phyloP scores from a whole-genome alignment of 2,113 vertebrate genomes.

The Chrysemys picta region DNA sequence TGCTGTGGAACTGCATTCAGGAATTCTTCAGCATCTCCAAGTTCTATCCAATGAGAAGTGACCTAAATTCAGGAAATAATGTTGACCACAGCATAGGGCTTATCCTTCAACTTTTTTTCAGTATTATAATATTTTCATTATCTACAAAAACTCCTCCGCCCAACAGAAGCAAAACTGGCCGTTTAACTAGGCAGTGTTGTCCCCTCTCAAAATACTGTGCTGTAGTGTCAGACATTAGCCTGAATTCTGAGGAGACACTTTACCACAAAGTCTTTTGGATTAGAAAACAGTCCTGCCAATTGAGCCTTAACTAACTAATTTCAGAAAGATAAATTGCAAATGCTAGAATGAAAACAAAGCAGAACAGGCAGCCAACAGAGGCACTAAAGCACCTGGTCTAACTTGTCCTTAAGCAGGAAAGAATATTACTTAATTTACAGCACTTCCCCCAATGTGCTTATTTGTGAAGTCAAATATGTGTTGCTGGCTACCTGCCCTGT shows the following conservation, averaged over 20 bases:
- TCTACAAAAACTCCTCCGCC: background rate
- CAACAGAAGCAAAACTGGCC: background rate
- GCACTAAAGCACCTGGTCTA: constrained; percentile 30
- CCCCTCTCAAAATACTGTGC: background rate
- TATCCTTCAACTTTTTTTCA: background rate
- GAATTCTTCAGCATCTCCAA: background rate
- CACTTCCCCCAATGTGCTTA: too few species aligned
- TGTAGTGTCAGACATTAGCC: background rate
- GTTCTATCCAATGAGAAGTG: background rate
- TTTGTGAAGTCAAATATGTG: background rate
- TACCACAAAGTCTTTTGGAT: background rate
- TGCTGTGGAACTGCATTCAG: background rate
- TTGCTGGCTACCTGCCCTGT: background rate
- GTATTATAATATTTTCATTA: background rate
- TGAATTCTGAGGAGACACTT: background rate
- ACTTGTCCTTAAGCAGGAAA: constrained; percentile 9
- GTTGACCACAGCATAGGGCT: background rate
- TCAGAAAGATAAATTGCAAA: constrained; percentile 45
- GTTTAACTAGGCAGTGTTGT: background rate
- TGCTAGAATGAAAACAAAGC: constrained; percentile 30
- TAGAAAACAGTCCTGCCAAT: constrained; percentile 13
- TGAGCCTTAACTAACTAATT: constrained; percentile 2
- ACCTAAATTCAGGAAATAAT: background rate
- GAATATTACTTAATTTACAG: background rate
- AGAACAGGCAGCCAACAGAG: constrained; percentile 3